Evolutionary conservation across 2,888 invertebrate species (phyloP), one percentile per base, ranked within the genome.

Genomic region (Eueremaeus valkanovi): DNA sequence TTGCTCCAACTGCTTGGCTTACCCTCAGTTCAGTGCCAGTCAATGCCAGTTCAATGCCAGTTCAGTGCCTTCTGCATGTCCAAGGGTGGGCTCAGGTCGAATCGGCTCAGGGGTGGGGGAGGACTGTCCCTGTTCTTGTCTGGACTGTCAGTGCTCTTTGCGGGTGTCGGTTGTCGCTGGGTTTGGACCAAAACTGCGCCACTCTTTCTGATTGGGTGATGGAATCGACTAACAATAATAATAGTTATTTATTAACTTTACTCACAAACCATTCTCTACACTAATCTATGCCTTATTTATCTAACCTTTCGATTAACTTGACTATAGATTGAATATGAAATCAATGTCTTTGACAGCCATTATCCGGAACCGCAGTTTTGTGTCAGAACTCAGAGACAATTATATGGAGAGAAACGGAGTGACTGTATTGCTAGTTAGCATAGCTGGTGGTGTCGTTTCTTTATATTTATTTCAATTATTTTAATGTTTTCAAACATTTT

Each of bases 121-220:
- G n/a, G n/a, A n/a, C n/a, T n/a, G n/a, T n/a, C n/a, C n/a, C n/a
- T n/a, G 42, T 42, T 16, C 42, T n/a, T n/a, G n/a, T n/a, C n/a
- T n/a, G n/a, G 58, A 27, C 58, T 18, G 29, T 58, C 24, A 58
- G 21, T 40, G 66, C 66, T 66, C 66, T 66, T 36, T 21, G 66
- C 66, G 24, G 40, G 31, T 24, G 24, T 55, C 55, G 13, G 21
- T 49, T 49, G 49, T 49, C 31, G 16, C 27, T 58, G 31, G 66
- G 66, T 31, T 40, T 40, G 40, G 36, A 66, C 45, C 42, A 42
- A n/a, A 70, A 70, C 70, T 70, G 70, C 70, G 61, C 31, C 18
- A 29, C 21, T 3, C 9, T 45, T 16, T 45, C 16, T 16, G 45
- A 18, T 45, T 45, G 16, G 45, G 45, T 45, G 16, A n/a, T n/a